These are phyloP conservation scores for Dendrolimus houi DNA, from an alignment of 2,888 invertebrate species.

Conservation along the genomic window DNA sequence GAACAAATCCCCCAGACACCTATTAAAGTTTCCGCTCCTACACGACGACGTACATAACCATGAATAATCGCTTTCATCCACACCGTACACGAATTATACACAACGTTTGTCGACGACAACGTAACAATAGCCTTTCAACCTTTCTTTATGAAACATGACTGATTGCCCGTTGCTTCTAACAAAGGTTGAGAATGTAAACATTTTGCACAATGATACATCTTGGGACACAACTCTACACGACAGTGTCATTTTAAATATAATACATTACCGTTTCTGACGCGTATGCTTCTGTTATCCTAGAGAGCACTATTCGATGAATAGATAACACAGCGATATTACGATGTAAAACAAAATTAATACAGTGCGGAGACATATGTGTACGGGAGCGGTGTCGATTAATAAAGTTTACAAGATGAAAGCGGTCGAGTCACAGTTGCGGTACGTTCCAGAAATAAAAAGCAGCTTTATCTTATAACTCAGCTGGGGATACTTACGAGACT, in stretches of 20 bases:
- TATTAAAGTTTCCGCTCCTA: conserved; percentile 37
- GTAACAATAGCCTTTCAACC: conserved; percentile 55
- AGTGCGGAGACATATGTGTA: conserved; percentile 40
- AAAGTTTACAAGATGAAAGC: conserved; percentile 74
- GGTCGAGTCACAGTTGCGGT: conserved; percentile 61
- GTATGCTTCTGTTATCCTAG: neutral
- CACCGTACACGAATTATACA: conserved; percentile 46
- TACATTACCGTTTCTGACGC: neutral
- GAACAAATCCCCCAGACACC: conserved; percentile 27
- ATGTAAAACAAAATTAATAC: conserved; percentile 11
- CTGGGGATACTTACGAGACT: conserved; percentile 47
- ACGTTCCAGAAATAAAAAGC: conserved; percentile 70
- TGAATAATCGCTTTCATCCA: conserved; percentile 47
- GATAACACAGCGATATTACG: neutral
- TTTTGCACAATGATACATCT: conserved; percentile 41
- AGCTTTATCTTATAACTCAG: conserved; percentile 62
- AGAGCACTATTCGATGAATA: neutral
- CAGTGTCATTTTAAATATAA: neutral
- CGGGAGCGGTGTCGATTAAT: conserved; percentile 71
- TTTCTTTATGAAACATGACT: conserved; percentile 59
- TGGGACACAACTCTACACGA: conserved; percentile 14
- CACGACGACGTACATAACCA: conserved; percentile 45
- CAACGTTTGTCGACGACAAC: conserved; percentile 30
- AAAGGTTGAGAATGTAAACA: conserved; percentile 58
- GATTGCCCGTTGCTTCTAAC: conserved; percentile 59